phyloP scores from a whole-genome alignment of 2,888 invertebrate species.

The Cyclophora albipunctata region DNA sequence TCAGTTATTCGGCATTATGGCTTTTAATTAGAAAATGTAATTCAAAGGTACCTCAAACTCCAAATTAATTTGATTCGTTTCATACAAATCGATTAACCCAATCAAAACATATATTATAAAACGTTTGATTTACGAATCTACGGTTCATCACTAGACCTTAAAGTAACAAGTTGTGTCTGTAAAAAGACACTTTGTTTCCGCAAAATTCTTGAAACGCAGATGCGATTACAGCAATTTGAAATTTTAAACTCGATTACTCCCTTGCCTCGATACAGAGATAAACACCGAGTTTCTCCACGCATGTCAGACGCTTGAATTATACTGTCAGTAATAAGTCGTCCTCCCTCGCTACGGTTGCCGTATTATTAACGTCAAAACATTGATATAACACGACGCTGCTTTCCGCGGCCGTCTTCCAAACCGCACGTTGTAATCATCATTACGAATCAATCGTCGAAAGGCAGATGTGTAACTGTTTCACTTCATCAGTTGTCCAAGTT shows the following conservation, averaged over 20 bases:
- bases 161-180: no score
- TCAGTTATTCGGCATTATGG: neutral
- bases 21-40: no score
- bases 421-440: slow-evolving; percentile 47
- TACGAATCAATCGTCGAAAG: slow-evolving; percentile 23
- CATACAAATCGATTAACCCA: no score
- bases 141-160: no score
- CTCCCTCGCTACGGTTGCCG: slow-evolving; percentile 40
- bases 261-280: slow-evolving; percentile 20
- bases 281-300: slow-evolving; percentile 26
- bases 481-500: slow-evolving; percentile 58
- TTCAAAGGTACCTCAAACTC: no score
- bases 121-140: no score
- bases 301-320: slow-evolving; percentile 44
- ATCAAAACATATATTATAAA: no score
- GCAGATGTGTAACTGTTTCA: slow-evolving; percentile 58
- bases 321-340: slow-evolving; percentile 51
- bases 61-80: no score
- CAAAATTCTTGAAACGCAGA: slow-evolving; percentile 11
- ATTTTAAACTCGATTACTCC: slow-evolving; percentile 14
- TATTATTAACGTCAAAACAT: slow-evolving; percentile 59
- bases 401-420: slow-evolving; percentile 49
- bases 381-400: slow-evolving; percentile 45
- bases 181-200: neutral
- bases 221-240: slow-evolving; percentile 10